phyloP scores from a whole-genome alignment of 2,113 vertebrate genomes.

The Notiomystis cincta region DNA sequence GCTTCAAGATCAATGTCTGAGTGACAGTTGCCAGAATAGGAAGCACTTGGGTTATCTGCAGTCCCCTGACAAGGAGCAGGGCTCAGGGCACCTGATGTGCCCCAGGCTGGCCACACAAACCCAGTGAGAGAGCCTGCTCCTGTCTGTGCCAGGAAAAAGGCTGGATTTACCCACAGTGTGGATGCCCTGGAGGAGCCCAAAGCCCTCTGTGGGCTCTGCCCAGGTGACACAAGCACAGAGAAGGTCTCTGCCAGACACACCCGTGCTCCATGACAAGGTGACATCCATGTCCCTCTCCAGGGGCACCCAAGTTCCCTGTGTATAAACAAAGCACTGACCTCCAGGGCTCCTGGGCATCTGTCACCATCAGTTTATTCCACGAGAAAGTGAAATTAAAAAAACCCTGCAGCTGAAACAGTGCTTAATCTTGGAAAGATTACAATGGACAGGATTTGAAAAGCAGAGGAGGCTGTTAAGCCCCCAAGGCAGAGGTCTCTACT shows the following conservation, averaged over 20 bases:
- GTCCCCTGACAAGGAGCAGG: background rate
- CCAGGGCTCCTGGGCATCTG: background rate
- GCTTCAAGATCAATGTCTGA: background rate
- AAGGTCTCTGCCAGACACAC: background rate
- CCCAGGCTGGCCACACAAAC: background rate
- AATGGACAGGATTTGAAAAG: background rate
- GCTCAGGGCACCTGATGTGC: background rate
- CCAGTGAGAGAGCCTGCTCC: fast-evolving
- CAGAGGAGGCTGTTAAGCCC: background rate
- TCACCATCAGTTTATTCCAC: background rate
- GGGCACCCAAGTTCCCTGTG: background rate
- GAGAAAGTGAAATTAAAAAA: background rate
- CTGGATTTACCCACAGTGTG: fast-evolving
- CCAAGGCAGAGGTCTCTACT: background rate
- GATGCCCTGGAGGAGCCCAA: background rate
- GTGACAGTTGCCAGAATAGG: background rate
- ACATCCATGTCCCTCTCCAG: background rate
- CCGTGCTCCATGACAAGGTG: background rate
- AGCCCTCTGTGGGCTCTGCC: background rate
- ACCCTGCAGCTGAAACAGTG: background rate
- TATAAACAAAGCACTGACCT: background rate
- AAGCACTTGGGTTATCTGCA: background rate
- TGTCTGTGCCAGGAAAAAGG: background rate
- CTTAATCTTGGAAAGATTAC: slow-evolving; percentile 26
- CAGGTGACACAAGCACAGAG: background rate